Evolutionary conservation across 2,888 invertebrate genomes (phyloP).

Genomic region (Caenorhabditis uteleia): DNA sequence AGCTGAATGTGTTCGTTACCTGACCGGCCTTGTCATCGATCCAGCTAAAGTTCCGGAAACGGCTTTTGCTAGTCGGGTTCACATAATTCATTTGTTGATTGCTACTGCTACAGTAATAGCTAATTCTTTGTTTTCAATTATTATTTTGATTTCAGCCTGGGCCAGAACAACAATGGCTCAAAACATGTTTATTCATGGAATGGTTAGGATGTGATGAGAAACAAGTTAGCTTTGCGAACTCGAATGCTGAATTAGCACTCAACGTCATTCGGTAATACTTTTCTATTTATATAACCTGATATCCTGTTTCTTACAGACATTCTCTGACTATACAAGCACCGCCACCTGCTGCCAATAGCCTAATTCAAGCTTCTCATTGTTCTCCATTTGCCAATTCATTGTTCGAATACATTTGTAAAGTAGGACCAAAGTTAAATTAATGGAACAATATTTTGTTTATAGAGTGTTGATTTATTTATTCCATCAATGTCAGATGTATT

Average conservation of each 20-base stretch:
- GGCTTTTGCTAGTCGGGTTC: slow-evolving; percentile 31
- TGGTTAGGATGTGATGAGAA: slow-evolving; percentile 76
- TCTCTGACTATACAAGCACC: slow-evolving; percentile 24
- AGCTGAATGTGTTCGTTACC: slow-evolving; percentile 90
- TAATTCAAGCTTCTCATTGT: slow-evolving; percentile 22
- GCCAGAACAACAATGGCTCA: slow-evolving; percentile 75
- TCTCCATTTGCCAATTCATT: slow-evolving; percentile 35
- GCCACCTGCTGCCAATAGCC: slow-evolving; percentile 6
- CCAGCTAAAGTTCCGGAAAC: slow-evolving; percentile 1
- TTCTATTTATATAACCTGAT: not conserved
- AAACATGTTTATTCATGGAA: slow-evolving; percentile 88
- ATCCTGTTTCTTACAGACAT: slow-evolving; percentile 12
- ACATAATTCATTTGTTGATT: slow-evolving; percentile 31
- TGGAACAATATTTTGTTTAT: not conserved
- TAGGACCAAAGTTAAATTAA: not conserved
- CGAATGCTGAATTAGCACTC: slow-evolving; percentile 16
- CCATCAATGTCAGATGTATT: slow-evolving; percentile 5
- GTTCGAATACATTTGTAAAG: slow-evolving; percentile 39
- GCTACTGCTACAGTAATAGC: slow-evolving; percentile 22
- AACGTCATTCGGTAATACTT: slow-evolving; percentile 17
- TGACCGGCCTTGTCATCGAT: slow-evolving; percentile 69
- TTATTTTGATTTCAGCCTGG: slow-evolving; percentile 31
- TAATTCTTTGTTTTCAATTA: not conserved
- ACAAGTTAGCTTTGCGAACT: not conserved
- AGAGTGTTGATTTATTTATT: slow-evolving; percentile 15